Percentiles rank a stretch among this genome's conserved stretches.
phyloP scores from a whole-genome alignment of 2,113 vertebrate genomes.

The Globicephala melas region DNA sequence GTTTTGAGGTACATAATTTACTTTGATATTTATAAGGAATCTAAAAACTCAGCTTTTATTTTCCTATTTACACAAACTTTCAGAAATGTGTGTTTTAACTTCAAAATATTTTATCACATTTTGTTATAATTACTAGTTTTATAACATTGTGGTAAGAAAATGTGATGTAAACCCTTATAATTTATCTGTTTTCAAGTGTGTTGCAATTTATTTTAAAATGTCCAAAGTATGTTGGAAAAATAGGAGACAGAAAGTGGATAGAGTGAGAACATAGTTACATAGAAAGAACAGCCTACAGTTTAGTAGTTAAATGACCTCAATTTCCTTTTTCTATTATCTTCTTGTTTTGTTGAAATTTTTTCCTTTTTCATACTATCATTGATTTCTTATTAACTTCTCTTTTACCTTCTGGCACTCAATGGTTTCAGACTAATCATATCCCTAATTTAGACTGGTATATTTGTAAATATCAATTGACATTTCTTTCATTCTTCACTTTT shows the following conservation, averaged over 20 bases:
- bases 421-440: background rate
- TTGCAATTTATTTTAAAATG: background rate
- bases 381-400: background rate
- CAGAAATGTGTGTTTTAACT: background rate
- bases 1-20: background rate
- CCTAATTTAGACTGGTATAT: background rate
- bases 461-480: background rate
- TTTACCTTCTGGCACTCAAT: background rate
- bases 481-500: background rate
- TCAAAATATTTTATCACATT: background rate
- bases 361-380: background rate
- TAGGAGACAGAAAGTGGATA: background rate
- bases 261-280: background rate
- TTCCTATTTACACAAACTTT: background rate
- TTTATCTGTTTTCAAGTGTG: background rate
- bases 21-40: background rate
- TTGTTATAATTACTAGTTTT: background rate
- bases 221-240: background rate
- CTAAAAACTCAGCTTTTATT: background rate
- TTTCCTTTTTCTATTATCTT: background rate
- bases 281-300: background rate
- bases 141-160: background rate
- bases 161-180: background rate
- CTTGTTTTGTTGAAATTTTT: background rate
- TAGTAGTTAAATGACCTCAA: background rate